These are phyloP conservation scores for Porites lobata DNA, from an alignment of 92 coral and sea anemone genomes.

Conservation along the genomic window DNA sequence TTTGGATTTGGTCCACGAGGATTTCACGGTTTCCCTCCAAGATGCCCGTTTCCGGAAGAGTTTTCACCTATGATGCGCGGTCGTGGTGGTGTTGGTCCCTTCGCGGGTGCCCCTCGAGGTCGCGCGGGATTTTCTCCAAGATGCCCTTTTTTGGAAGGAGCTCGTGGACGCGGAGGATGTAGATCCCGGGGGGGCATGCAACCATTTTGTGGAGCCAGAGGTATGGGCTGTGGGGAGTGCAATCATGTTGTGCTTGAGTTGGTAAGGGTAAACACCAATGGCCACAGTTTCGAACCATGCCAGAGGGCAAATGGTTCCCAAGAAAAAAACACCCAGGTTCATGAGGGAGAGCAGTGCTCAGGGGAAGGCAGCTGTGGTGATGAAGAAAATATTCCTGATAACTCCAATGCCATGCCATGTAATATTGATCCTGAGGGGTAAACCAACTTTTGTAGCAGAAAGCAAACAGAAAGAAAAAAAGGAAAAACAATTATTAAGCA, in stretches of 20 bases:
- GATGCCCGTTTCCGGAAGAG: slow-evolving; percentile 7
- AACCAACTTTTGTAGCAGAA: not conserved
- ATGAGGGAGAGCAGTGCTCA: not conserved
- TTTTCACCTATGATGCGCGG: slow-evolving; percentile 3
- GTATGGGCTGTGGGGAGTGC: slow-evolving; percentile 2
- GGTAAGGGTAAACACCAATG: not conserved
- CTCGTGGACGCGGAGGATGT: slow-evolving; percentile 12
- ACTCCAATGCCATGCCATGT: not conserved
- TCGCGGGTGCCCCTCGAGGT: slow-evolving; percentile 5
- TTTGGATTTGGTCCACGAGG: slow-evolving; percentile 32
- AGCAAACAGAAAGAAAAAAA: not conserved
- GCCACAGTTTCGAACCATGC: not conserved
- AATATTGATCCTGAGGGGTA: not conserved
- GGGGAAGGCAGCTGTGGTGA: not conserved
- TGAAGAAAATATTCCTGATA: slow-evolving; percentile 4
- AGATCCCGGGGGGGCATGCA: slow-evolving; percentile 29
- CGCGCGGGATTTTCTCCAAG: slow-evolving; percentile 20
- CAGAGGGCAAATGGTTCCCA: not conserved
- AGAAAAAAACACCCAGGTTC: not conserved
- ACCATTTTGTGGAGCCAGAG: not conserved
- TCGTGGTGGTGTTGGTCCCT: slow-evolving; percentile 31
- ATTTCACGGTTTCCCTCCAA: slow-evolving; percentile 13
- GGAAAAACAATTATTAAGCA: not conserved
- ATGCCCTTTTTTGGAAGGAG: slow-evolving; percentile 6
- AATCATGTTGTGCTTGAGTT: slow-evolving; percentile 18